phyloP scores from a whole-genome alignment of 2,888 invertebrate genomes.

The Strigamia maritima region DNA sequence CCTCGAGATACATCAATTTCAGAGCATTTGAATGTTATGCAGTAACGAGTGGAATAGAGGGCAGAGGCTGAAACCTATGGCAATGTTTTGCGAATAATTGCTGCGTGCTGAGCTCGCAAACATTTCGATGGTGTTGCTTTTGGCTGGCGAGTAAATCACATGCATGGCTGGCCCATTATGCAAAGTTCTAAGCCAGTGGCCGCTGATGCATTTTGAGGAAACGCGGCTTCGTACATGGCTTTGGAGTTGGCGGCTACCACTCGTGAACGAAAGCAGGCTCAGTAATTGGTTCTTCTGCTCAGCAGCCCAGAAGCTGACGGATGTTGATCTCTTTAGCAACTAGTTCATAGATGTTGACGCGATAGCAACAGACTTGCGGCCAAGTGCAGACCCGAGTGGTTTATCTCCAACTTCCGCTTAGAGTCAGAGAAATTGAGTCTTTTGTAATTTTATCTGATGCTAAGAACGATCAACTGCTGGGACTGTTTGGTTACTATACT shows the following conservation, averaged over 20 bases:
- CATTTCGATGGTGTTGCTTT: conserved; percentile 28
- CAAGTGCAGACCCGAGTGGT: conserved; percentile 19
- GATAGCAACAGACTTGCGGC: conserved; percentile 27
- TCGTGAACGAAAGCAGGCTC: conserved; percentile 33
- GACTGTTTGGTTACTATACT: background rate
- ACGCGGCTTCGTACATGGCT: conserved; percentile 32
- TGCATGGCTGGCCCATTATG: conserved; percentile 33
- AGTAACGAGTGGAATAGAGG: background rate
- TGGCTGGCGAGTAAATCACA: conserved; percentile 37
- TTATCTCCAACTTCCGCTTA: conserved; percentile 16
- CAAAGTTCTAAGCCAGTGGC: conserved; percentile 32
- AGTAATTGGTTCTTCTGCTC: conserved; percentile 38
- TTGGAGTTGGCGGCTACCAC: conserved; percentile 32
- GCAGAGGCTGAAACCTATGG: conserved; percentile 31
- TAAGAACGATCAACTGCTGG: background rate
- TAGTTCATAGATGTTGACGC: conserved; percentile 17
- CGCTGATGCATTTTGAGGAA: conserved; percentile 36
- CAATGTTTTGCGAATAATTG: conserved; percentile 29
- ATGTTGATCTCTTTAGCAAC: conserved; percentile 35
- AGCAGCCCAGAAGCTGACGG: conserved; percentile 39
- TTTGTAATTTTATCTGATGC: background rate
- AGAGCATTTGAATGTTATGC: background rate
- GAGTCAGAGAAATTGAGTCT: background rate
- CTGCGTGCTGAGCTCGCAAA: conserved; percentile 13
- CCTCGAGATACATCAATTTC: background rate